Evolutionary conservation across 2,797 vertebrate species (phyloP), one percentile per base, ranked within the genome.

Genomic region (Clarias laeviceps): DNA sequence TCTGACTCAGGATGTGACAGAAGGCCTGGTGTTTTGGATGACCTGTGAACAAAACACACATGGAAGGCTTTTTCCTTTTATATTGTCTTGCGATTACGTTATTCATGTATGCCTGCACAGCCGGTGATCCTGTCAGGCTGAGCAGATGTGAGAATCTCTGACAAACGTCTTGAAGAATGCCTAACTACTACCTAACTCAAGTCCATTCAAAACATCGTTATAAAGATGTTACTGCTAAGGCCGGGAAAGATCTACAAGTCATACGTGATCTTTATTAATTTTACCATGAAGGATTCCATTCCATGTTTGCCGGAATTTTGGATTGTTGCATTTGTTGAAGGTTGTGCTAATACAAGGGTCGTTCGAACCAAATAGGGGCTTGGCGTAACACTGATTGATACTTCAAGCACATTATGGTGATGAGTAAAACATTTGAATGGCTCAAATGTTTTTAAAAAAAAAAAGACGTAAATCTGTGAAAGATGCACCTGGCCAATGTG

Each of bases 1-100:
- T 77, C 18, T 78, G 73, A 77, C 83, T 87, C 54, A 87, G 90
- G 82, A 90, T 77, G 65, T 84, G 85, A 89, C 88, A 81, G 85
- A 90, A 88, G 83, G 90, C 85, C 76, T 66, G 68, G 82, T 40
- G 82, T 78, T 45, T 64, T 77, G 37, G 65, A 73, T 87, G 88
- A 87, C 87, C 82, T 61, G 80, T 37, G 34, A 74, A 87, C 88
- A 88, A 87, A 89, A 83, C 78, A 12, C 22, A 56, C 15, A 15
- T 20, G 82, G 79, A 88, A 85, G 89, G 74, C 37, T 34, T 84
- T 80, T 89, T 85, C 72, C 82, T 84, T 57, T 68, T 24, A 57
- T 29, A 85, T 90, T 90, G 87, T 89, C 83, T 64, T 74, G 54
- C 81, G 64, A 66, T 87, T 84, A 81, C 34, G 85, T 80, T 82